Evolutionary conservation across 1,140 invertebrate species (phyloP), one percentile per base, ranked within the genome.

Genomic region (Drosophila punjabiensis): DNA sequence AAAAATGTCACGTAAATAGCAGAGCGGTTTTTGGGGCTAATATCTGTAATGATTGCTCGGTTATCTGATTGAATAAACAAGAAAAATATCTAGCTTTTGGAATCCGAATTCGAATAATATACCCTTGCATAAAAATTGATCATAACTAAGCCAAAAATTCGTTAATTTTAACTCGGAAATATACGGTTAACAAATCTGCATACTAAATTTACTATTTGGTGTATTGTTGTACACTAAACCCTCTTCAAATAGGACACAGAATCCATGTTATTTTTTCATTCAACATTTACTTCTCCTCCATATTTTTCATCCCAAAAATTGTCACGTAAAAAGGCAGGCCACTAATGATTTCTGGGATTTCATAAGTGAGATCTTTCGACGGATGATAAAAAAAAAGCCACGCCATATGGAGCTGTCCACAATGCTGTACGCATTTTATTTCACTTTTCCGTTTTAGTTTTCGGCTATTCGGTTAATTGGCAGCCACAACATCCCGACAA

Each of bases 261-360:
- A 55, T 2, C 13, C 14, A 16, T 24, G 1, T 6, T 56, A 10
- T 14, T 53, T 18, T 4, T 18, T 13, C 2, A 16, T 28, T 35
- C 14, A 20, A 35, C 4, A 37, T 2, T 24, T 9, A 24, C 4
- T 16, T 37, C 8, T 16, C 1, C 18, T 24, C 7, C 7, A 37
- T 30, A 28, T 43, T 14, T 41, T 70, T 28, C 28, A 47, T 33
- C 30, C 13, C 35, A 76, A 76, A 76, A 76, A 76, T 65, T 84
- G 85, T 89, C 85, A 89, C 81, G 85, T 89, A 89, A 67, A 63
- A 37, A 47, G 24, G 13, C 16, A 67, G 13, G 20, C 33, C 33
- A 69, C 76, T 90, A 90, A 90, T 86, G 86, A 90, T 90, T 89
- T 89, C 86, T 90, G 79, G 79, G 76, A 89, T 89, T 89, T 85